Evolutionary conservation across 2,797 vertebrate species (phyloP), one percentile per base, ranked within the genome.

Genomic region (Aeoliscus strigatus): DNA sequence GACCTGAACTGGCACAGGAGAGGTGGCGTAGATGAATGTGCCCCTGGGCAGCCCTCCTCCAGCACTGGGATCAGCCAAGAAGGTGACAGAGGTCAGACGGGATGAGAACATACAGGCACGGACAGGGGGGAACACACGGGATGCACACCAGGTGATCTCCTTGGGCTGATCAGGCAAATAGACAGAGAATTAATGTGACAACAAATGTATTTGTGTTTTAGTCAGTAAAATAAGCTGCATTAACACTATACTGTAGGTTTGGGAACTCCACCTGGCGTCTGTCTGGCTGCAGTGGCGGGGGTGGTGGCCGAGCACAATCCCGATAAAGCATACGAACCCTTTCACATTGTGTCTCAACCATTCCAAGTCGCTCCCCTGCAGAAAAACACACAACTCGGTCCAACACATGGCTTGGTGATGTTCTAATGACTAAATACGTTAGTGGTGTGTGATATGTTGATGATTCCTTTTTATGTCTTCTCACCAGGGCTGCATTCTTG

Each of bases 21-120:
- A 96, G 11, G 96, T 95, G 67, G 96, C 92, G 27, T 99, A 99
- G 80, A 99, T 96, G 57, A 99, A 99, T 0, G 96, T 97, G 58
- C 96, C 96, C 25, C 96, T 86, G 23, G 96, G 96, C 27, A 99
- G 89, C 0, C 96, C 95, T 33, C 94, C 95, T 1, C 96, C 96
- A 4, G 96, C 94, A 1, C 96, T 99, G 27, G 94, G 96, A 75
- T 99, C 96, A 23, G 96, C 95, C 79, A 97, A 75, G 70, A 99
- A 99, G 39, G 93, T 98, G 73, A 99, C 96, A 0, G 94, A 93
- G 18, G 96, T 94, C 31, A 97, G 86, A 21, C 90, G 93, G 0
- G 94, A 93, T 1, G 96, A 99, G 78, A 99, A 98, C 93, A 98
- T 93, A 81, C 96, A 99, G 34, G 96, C 96, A 10, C 96, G 89